Evolutionary conservation across 2,888 invertebrate genomes (phyloP).

Genomic region (Zootermopsis nevadensis): DNA sequence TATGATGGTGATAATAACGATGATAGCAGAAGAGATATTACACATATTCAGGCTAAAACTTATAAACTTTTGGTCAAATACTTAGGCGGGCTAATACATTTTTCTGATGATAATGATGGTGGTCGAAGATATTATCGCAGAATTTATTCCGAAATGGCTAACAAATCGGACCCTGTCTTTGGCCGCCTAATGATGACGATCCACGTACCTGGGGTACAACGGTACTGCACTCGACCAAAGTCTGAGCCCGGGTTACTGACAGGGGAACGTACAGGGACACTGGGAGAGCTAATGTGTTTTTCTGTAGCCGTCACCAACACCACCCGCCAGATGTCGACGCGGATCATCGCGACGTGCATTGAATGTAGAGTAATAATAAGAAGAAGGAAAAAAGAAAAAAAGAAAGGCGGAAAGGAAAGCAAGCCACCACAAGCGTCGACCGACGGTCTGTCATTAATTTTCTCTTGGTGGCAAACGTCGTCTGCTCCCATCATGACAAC

Average conservation of each 20-base stretch:
- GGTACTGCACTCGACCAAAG: too few relatives aligned
- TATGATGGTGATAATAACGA: too few relatives aligned
- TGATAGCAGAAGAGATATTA: too few relatives aligned
- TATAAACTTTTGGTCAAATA: too few relatives aligned
- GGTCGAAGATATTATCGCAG: too few relatives aligned
- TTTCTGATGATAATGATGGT: too few relatives aligned
- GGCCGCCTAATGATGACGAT: too few relatives aligned
- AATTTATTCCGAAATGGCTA: too few relatives aligned
- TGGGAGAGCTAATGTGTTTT: conserved; percentile 37
- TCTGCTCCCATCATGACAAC: conserved; percentile 10
- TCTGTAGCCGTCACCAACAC: neutral
- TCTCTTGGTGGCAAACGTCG: conserved; percentile 29
- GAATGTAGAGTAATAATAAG: conserved; percentile 31
- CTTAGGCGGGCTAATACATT: too few relatives aligned
- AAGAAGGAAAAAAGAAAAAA: neutral
- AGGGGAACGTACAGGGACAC: neutral
- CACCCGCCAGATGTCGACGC: conserved; percentile 37
- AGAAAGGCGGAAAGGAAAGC: neutral
- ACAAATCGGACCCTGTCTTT: too few relatives aligned
- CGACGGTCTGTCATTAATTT: conserved; percentile 41
- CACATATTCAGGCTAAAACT: too few relatives aligned
- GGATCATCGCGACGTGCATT: conserved; percentile 34
- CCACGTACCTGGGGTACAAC: too few relatives aligned
- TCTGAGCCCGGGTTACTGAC: neutral
- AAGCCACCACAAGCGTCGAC: conserved; percentile 37